Evolutionary conservation across 1,140 invertebrate genomes (phyloP).

Genomic region (Colletes gigas): DNA sequence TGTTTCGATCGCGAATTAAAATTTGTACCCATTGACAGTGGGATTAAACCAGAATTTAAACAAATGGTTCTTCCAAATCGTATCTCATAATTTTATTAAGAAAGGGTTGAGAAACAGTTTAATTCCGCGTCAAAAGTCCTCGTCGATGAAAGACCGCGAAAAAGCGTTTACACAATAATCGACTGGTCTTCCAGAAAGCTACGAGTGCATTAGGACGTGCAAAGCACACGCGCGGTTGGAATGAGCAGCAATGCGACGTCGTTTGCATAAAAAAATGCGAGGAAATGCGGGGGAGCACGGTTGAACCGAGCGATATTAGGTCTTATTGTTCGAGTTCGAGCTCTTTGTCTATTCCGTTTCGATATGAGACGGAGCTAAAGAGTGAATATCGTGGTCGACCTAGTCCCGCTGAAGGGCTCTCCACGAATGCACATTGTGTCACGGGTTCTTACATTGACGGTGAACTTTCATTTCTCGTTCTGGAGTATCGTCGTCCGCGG

Average conservation of each 20-base stretch:
- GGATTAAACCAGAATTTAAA: no score
- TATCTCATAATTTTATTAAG: no score
- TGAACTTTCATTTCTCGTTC: constrained; percentile 12
- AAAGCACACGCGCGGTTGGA: not conserved
- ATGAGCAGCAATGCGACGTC: not conserved
- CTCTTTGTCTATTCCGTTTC: constrained; percentile 63
- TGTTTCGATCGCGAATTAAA: no score
- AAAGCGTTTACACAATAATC: constrained; percentile 12
- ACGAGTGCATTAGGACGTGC: not conserved
- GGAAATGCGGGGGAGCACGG: not conserved
- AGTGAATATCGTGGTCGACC: constrained; percentile 9
- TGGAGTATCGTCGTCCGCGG: not conserved
- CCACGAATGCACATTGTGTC: constrained; percentile 16
- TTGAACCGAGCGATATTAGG: constrained; percentile 55
- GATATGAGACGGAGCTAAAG: constrained; percentile 45
- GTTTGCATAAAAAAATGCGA: constrained; percentile 15
- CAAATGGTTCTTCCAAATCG: no score
- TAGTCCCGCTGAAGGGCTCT: constrained; percentile 6
- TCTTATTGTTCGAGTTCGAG: constrained; percentile 60
- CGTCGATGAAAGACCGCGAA: no score
- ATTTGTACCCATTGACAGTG: no score
- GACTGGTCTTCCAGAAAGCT: not conserved
- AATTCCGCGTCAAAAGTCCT: no score
- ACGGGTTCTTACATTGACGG: not conserved
- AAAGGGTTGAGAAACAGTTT: no score